Conservation (phyloP, 35 echinoderm and acorn worm species). For the Diadema setosum region DNA sequence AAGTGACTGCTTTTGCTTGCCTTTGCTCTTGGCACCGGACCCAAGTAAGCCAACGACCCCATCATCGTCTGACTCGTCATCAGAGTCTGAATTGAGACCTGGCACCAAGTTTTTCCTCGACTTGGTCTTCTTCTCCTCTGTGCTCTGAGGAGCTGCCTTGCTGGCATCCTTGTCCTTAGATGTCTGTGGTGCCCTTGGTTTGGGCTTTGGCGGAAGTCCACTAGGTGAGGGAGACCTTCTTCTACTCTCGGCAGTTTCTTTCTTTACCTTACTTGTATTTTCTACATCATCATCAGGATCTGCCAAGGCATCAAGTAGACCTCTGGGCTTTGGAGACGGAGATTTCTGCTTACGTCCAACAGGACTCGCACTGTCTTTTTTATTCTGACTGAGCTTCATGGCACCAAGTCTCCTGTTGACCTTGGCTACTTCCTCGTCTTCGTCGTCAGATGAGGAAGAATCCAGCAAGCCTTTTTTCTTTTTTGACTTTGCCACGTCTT, state of each 20-base stretch:
- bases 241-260: not conserved
- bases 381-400: not conserved
- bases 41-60: too few species aligned
- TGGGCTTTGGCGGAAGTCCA: constrained; percentile 2
- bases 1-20: constrained; percentile 3
- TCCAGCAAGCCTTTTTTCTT: not conserved
- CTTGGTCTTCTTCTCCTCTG: not conserved
- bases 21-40: not conserved
- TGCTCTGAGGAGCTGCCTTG: not conserved
- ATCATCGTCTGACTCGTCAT: constrained; percentile 1
- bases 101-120: not conserved
- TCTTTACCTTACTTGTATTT: not conserved
- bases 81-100: constrained; percentile 29
- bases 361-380: not conserved
- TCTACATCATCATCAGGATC: not conserved
- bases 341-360: not conserved
- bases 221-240: not conserved
- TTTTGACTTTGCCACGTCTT: not conserved
- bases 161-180: not conserved
- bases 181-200: not conserved
- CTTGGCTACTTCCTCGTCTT: not conserved
- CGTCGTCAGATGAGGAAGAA: not conserved
- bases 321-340: not conserved
- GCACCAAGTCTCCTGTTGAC: not conserved
- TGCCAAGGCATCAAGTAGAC: not conserved